Base-by-base conservation (phyloP, 2,113 vertebrate genomes). In the Notothenia coriiceps region DNA sequence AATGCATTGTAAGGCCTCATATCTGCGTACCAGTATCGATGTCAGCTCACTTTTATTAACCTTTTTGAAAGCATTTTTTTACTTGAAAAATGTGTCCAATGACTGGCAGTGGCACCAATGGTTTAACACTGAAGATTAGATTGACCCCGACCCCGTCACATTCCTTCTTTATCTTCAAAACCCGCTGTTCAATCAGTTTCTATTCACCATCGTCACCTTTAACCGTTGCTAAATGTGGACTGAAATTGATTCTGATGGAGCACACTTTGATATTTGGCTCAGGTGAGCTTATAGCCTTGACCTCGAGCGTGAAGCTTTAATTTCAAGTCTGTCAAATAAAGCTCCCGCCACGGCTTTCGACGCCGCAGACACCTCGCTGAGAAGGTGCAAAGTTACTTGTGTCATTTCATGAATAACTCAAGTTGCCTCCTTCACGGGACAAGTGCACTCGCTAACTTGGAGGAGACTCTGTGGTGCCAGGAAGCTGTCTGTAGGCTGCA, bases 401-500 rank as follows among this genome's bases (percentile, higher is more conserved):
- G 10, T 76, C 60, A 79, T 82, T 82, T 84, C 35, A 66, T 74
- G 80, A 85, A 71, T 86, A 80, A 73, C 59, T 70, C 67, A 77
- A 75, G 73, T 74, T 67, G 62, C 70, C 74, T 47, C 49, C 61
- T 86, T 64, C 68, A 20, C 44, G 59, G 85, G 79, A 84, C 70
- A 51, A 80, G 80, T 67, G 72, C 65, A 64, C 84, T 82, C 22
- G 50, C 70, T 70, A 86, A 89, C 77, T 89, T 61, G n/a, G 72
- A 90, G 77, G 56, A 78, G 87, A 87, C 75, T 71, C 64, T 17
- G 74, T 67, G 57, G 13, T 89, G 84, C 88, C 91, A 93, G 84
- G 75, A 84, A 90, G 69, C 89, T 91, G 90, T 87, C 90, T 47
- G 44, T 74, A 63, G 77, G 56, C 17, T 29, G 75, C 29, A 9